Evolutionary conservation across 2,888 invertebrate species (phyloP), one percentile per base, ranked within the genome.

Genomic region (Agriotes lineatus): DNA sequence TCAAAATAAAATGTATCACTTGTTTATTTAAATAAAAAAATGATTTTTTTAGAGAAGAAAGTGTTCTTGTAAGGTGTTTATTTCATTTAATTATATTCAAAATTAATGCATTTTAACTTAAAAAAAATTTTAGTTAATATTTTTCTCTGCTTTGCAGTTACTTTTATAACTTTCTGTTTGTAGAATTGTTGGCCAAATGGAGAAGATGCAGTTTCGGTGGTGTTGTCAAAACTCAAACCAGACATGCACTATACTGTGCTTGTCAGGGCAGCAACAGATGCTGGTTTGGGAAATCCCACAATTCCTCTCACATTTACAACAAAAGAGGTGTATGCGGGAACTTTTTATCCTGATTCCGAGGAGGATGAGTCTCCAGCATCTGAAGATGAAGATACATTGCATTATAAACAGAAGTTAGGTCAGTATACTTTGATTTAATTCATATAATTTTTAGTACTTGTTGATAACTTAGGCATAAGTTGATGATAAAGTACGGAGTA

Each of bases 191-290:
- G 79, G 76, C 67, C 71, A 2, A 72, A 75, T 18, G 75, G 74
- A 44, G 74, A 77, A 25, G 77, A 77, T 54, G 66, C 70, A 10
- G 71, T 77, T 1, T 79, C 81, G 5, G 67, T 77, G 22, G 66
- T 80, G 3, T 65, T 88, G 18, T 77, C 79, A 10, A 84, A 85
- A 56, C 79, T 88, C 72, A 78, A 81, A 30, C 79, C 82, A n/a
- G 83, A 85, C 37, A 79, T 80, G 6, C 75, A 81, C 25, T 88
- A 88, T 73, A 85, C 83, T 67, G 81, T 88, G 69, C 83, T 86
- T 65, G 83, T 89, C 22, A 78, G 85, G 59, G 88, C 87, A 0
- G 85, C 82, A 54, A 87, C 87, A 14, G 82, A 82, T 33, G 84
- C 85, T 6, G 88, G 87, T 0, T 74, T 82, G 35, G 86, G 88